phyloP scores from a whole-genome alignment of 2,888 invertebrate genomes.

The Synergus laeviventris region DNA sequence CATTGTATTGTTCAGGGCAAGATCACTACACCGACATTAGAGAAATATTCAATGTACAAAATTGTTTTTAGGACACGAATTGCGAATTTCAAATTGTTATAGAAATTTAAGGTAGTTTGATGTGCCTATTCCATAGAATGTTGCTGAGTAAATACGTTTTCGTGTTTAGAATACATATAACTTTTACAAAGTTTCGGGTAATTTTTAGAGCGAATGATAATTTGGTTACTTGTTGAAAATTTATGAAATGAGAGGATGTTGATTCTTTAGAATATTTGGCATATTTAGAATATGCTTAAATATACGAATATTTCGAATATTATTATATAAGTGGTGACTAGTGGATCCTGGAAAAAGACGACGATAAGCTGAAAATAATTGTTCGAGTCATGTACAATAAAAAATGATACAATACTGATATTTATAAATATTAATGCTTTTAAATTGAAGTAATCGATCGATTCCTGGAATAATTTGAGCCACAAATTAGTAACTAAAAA shows the following conservation, averaged over 20 bases:
- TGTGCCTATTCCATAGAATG: not conserved
- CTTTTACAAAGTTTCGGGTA: conserved; percentile 22
- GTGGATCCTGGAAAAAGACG: not conserved
- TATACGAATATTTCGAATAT: not conserved
- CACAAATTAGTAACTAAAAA: not conserved
- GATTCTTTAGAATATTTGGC: not conserved
- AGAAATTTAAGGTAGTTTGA: not conserved
- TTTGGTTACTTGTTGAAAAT: not conserved
- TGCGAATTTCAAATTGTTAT: not conserved
- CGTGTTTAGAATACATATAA: conserved; percentile 24
- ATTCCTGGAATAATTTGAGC: not conserved
- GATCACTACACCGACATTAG: not conserved
- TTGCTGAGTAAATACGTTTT: conserved; percentile 22
- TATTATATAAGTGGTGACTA: not conserved
- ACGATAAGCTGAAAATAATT: not conserved
- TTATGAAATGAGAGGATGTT: not conserved
- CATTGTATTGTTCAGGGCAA: too few species aligned
- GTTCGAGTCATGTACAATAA: not conserved
- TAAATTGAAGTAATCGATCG: too few species aligned
- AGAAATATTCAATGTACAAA: not conserved
- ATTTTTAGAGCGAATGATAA: conserved; percentile 3
- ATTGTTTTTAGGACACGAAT: not conserved
- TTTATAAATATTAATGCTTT: too few species aligned
- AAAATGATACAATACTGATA: too few species aligned
- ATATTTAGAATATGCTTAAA: too few species aligned